Evolutionary conservation across 2,888 invertebrate genomes (phyloP).

Genomic region (Dryadula phaetusa): DNA sequence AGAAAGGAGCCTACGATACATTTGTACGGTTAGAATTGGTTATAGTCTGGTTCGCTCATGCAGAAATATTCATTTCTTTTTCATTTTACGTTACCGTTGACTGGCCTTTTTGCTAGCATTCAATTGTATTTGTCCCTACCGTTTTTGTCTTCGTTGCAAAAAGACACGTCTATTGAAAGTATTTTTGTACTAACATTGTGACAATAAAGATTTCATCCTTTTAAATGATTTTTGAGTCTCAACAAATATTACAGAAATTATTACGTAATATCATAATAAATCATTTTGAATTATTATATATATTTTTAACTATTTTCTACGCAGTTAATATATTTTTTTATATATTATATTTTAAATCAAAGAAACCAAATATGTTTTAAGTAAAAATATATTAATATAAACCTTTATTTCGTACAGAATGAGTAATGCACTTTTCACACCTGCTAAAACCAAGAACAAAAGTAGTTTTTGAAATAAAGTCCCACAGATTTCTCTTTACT

Average conservation of each 20-base stretch:
- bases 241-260: too few relatives aligned
- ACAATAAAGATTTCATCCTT: neutral
- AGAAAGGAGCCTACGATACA: constrained; percentile 25
- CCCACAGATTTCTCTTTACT: constrained; percentile 73
- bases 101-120: constrained; percentile 22
- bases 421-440: neutral
- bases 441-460: constrained; percentile 42
- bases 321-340: too few relatives aligned
- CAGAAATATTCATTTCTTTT: constrained; percentile 33
- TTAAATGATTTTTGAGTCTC: neutral
- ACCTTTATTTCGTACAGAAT: too few relatives aligned
- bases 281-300: too few relatives aligned
- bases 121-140: constrained; percentile 17
- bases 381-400: too few relatives aligned
- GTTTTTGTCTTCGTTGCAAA: constrained; percentile 18
- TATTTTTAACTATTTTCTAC: too few relatives aligned
- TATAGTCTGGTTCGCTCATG: constrained; percentile 28
- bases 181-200: neutral
- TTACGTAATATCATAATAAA: too few relatives aligned
- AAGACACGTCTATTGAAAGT: neutral
- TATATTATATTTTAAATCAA: too few relatives aligned
- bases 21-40: constrained; percentile 26
- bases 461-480: constrained; percentile 72
- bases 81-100: constrained; percentile 29
- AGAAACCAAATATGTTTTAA: too few relatives aligned